These are phyloP conservation scores for Cinara cedri DNA, from an alignment of 2,888 invertebrate species.

Conservation along the genomic window DNA sequence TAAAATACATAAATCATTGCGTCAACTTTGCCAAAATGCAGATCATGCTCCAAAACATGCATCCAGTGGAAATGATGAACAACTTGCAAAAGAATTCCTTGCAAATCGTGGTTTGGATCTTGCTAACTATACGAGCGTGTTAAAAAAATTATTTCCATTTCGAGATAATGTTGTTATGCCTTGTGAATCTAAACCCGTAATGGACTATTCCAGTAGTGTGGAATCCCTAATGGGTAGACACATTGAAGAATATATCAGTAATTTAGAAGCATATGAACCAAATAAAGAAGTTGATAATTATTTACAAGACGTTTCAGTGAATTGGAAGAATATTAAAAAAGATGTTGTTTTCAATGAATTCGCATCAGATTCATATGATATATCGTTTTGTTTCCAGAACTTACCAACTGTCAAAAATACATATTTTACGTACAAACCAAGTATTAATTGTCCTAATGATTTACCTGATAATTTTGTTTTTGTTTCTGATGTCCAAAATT, in stretches of 20 bases:
- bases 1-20: conserved; percentile 53
- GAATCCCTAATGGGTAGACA: conserved; percentile 44
- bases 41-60: conserved; percentile 19
- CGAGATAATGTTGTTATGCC: conserved; percentile 10
- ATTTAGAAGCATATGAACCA: conserved; percentile 15
- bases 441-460: neutral
- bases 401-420: conserved; percentile 7
- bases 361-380: conserved; percentile 46
- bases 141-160: conserved; percentile 25
- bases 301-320: neutral
- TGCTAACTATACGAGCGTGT: conserved; percentile 17
- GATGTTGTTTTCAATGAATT: conserved; percentile 37
- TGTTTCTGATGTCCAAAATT: conserved; percentile 13
- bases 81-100: conserved; percentile 45
- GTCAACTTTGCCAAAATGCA: conserved; percentile 41
- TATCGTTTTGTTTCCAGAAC: conserved; percentile 48
- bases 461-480: conserved; percentile 25
- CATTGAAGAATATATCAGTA: conserved; percentile 45
- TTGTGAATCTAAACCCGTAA: conserved; percentile 27
- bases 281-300: neutral
- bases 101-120: conserved; percentile 46
- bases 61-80: conserved; percentile 13
- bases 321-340: conserved; percentile 44
- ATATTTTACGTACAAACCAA: conserved; percentile 21
- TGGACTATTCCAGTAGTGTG: conserved; percentile 53